phyloP scores from a whole-genome alignment of 2,113 vertebrate genomes.

The Gnathonemus longibarbis region DNA sequence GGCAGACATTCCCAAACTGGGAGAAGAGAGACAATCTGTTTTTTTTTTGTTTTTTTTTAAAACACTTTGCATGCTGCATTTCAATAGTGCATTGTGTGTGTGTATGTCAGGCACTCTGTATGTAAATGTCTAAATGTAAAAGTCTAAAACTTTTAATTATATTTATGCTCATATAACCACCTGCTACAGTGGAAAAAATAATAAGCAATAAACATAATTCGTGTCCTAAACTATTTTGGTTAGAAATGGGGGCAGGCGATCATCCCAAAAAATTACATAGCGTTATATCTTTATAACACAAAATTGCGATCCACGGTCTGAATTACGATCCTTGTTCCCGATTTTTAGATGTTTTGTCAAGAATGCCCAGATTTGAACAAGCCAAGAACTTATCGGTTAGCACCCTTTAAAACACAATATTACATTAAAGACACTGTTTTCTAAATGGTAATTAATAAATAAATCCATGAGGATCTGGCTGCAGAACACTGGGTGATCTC shows the following conservation, averaged over 20 bases:
- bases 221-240: background rate
- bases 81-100: background rate
- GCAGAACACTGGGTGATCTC: background rate
- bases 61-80: background rate
- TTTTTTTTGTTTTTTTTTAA: background rate
- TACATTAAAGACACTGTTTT: background rate
- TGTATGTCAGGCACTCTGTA: background rate
- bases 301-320: background rate
- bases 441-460: background rate
- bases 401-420: background rate
- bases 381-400: background rate
- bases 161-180: background rate
- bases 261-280: too few species aligned
- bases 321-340: too few species aligned
- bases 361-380: background rate
- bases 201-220: background rate
- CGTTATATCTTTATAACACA: too few species aligned
- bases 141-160: background rate
- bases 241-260: too few species aligned
- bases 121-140: background rate
- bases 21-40: background rate
- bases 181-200: background rate
- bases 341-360: background rate
- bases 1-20: background rate
- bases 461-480: background rate